Evolutionary conservation across 2,797 vertebrate genomes (phyloP).

Genomic region (Crenichthys baileyi): DNA sequence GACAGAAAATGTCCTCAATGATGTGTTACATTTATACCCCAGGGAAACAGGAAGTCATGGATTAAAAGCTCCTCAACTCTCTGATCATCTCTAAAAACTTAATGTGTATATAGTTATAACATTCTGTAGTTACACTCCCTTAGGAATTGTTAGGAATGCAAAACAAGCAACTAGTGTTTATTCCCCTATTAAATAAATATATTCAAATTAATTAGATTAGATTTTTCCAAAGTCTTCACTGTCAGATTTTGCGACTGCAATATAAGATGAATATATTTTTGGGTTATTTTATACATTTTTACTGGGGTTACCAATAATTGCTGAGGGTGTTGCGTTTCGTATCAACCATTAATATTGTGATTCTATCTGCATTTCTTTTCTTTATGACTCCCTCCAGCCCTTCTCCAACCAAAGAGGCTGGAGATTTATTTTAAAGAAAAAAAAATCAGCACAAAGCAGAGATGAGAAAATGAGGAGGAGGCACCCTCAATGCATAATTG

Average conservation of each 20-base stretch:
- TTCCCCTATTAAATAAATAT: no score
- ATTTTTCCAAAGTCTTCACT: no score
- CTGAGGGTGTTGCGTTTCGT: background rate
- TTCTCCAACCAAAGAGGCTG: slow-evolving; percentile 16
- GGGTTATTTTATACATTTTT: background rate
- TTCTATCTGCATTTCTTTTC: background rate
- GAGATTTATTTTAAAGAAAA: slow-evolving; percentile 55
- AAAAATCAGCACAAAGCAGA: slow-evolving; percentile 5
- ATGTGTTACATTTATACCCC: no score
- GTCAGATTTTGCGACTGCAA: background rate
- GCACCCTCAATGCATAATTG: slow-evolving; percentile 69
- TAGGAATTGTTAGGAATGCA: no score
- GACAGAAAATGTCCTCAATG: no score
- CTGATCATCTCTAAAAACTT: no score
- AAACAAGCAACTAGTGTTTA: no score
- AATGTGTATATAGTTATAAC: no score
- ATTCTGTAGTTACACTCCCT: no score
- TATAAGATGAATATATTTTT: background rate
- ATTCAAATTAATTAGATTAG: no score
- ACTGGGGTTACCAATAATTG: background rate
- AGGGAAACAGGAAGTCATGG: no score
- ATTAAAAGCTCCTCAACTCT: no score
- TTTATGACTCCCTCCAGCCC: slow-evolving; percentile 28
- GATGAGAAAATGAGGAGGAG: slow-evolving; percentile 53
- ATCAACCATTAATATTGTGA: background rate